Evolutionary conservation across 2,888 invertebrate genomes (phyloP).

Genomic region (Linnaemya tessellans): DNA sequence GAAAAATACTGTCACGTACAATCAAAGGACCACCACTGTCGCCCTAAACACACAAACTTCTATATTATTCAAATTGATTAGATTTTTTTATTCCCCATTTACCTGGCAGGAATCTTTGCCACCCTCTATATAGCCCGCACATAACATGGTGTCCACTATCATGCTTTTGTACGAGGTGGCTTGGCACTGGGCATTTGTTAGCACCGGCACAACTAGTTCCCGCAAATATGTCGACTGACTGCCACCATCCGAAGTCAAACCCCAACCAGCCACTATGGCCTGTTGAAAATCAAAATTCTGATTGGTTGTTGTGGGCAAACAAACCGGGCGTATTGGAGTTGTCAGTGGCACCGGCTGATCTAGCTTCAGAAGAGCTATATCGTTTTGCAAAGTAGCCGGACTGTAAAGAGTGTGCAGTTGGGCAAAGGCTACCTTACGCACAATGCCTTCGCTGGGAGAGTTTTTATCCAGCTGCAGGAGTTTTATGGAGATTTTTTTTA

Average conservation of each 20-base stretch:
- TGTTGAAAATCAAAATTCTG: conserved; percentile 78
- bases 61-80: neutral
- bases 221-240: conserved; percentile 77
- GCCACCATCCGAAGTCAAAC: conserved; percentile 78
- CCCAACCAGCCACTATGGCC: conserved; percentile 82
- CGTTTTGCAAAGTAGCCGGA: conserved; percentile 78
- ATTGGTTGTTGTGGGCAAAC: conserved; percentile 77
- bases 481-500: conserved; percentile 76
- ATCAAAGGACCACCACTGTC: conserved; percentile 82
- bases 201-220: conserved; percentile 80
- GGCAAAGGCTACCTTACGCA: conserved; percentile 76
- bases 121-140: conserved; percentile 80
- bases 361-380: conserved; percentile 80
- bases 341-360: conserved; percentile 77
- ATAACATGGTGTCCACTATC: conserved; percentile 81
- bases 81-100: neutral
- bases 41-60: conserved; percentile 75
- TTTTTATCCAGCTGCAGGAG: conserved; percentile 79
- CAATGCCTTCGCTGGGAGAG: conserved; percentile 75
- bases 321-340: conserved; percentile 79
- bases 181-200: conserved; percentile 80
- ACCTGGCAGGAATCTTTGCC: conserved; percentile 83
- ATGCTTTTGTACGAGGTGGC: conserved; percentile 79
- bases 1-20: conserved; percentile 78
- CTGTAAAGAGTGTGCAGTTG: conserved; percentile 77